Base-by-base conservation (phyloP, 1,140 invertebrate genomes). In the Pentalonia nigronervosa region DNA sequence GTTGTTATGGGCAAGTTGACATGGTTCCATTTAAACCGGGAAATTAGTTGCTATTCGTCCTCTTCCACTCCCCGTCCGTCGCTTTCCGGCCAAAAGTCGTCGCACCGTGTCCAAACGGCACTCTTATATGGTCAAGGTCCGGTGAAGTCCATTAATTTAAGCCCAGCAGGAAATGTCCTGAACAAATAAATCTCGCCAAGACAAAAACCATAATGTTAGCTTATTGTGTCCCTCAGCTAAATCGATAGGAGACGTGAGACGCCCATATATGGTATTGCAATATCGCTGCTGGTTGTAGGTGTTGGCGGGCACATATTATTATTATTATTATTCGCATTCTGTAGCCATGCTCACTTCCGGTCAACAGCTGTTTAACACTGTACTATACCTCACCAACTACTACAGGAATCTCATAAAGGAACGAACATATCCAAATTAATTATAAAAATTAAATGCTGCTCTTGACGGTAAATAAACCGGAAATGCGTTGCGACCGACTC, bases 61-160 rank as follows among this genome's bases (percentile, higher is more conserved):
- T 76, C 30, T 76, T 76, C n/a, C 14, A 50, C 30, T 36, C 20
- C n/a, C 47, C n/a, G n/a, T 9, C 45, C 2, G 7, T 60, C 90
- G 20, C n/a, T 91, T 91, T 47, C 76, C 76, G n/a, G 81, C 76
- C 50, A 50, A 56, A 93, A 93, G 53, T 53, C 91, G 48, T 86
- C 81, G 81, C 48, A 86, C 91, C 91, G 91, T 84, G 48, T 50
- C 91, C 91, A 56, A 86, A 93, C 81, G 48, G 34, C 14, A 67
- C 89, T 90, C 89, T 67, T 53, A 36, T 53, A 41, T n/a, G 76
- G 91, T 93, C 81, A 83, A 30, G 91, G 91, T 93, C 91, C 76
- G 67, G 81, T 17, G 48, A 17, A 93, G 34, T 50, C 91, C 91
- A 93, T 93, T 93, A 93, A 86, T 93, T 93, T 93, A 86, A 53